Conservation (phyloP, 2,888 invertebrate genomes). For the Agelastica alni region DNA sequence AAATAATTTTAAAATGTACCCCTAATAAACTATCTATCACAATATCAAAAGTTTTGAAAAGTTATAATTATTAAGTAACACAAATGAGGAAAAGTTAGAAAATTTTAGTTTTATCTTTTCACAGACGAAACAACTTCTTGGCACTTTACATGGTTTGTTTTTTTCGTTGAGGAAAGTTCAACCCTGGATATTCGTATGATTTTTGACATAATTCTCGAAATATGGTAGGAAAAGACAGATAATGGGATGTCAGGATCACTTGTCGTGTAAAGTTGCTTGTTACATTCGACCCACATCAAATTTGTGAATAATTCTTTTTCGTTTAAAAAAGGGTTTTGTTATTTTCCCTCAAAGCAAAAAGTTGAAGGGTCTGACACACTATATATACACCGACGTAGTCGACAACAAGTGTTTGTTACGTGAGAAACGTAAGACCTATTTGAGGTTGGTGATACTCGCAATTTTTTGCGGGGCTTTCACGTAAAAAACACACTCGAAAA, state of each 20-base stretch:
- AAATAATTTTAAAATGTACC: too few relatives aligned
- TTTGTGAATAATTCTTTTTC: conserved; percentile 30
- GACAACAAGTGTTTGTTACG: conserved; percentile 23
- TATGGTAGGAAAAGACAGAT: conserved; percentile 18
- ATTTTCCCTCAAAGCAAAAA: conserved; percentile 29
- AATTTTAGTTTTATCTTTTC: too few relatives aligned
- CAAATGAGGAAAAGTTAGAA: too few relatives aligned
- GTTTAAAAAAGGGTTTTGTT: conserved; percentile 31
- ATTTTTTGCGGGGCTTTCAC: too few relatives aligned
- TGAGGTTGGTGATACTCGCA: background rate
- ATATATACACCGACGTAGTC: conserved; percentile 20
- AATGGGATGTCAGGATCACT: conserved; percentile 27
- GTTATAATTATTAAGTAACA: too few relatives aligned
- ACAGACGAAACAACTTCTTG: too few relatives aligned
- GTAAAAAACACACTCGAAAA: too few relatives aligned
- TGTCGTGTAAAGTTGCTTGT: conserved; percentile 30
- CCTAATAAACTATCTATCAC: too few relatives aligned
- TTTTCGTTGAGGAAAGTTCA: too few relatives aligned
- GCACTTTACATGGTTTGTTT: too few relatives aligned
- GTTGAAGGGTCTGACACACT: conserved; percentile 27
- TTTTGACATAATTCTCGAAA: conserved; percentile 18
- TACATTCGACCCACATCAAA: conserved; percentile 33
- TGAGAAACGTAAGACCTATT: background rate
- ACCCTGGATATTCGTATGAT: conserved; percentile 8
- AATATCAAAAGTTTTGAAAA: too few relatives aligned